These are phyloP conservation scores for Nettapus auritus DNA, from an alignment of 2,113 vertebrate species.

Conservation along the genomic window DNA sequence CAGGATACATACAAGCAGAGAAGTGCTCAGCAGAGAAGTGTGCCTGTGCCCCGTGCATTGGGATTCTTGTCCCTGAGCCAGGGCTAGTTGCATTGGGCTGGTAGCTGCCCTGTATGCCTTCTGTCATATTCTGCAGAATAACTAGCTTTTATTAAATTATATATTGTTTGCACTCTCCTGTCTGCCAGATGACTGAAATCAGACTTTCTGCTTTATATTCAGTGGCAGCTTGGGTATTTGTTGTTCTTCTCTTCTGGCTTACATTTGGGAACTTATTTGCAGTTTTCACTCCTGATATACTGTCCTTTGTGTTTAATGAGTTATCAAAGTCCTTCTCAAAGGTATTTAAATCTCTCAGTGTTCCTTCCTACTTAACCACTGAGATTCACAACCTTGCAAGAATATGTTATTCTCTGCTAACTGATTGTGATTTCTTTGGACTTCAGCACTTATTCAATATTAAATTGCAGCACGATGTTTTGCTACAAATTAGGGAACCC, in stretches of 20 bases:
- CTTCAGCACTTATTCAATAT: background rate
- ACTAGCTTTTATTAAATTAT: background rate
- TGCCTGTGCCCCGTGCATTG: accelerated
- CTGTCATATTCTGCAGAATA: background rate
- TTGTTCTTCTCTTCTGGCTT: background rate
- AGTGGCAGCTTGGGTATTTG: background rate
- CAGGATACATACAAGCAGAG: too few species aligned
- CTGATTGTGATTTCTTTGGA: background rate
- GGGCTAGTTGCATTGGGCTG: background rate
- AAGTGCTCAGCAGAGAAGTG: accelerated
- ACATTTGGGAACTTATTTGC: background rate
- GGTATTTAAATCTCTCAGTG: background rate
- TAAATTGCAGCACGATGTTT: background rate
- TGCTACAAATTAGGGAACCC: background rate
- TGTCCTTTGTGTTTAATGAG: background rate
- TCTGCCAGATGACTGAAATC: background rate
- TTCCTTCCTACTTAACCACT: background rate
- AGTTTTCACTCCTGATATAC: background rate
- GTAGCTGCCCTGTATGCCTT: background rate
- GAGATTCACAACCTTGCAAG: background rate
- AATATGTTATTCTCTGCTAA: background rate
- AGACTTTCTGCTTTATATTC: background rate
- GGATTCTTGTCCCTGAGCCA: background rate
- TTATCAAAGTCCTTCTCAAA: background rate
- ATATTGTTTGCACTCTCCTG: background rate